Evolutionary conservation across 2,113 vertebrate species (phyloP).

Genomic region (Bostrychus sinensis): DNA sequence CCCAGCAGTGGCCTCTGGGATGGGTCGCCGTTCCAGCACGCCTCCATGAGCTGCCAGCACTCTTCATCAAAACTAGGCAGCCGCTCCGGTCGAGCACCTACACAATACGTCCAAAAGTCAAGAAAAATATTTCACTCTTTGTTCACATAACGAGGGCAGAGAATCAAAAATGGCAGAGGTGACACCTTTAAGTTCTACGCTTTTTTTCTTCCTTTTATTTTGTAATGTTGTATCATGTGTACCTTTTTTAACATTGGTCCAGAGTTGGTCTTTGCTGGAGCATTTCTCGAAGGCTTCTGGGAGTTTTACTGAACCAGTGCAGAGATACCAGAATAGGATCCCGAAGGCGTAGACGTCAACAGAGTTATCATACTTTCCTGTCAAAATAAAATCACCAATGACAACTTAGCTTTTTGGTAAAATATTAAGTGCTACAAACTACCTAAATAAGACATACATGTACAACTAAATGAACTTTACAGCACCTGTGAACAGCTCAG

Average conservation of each 20-base stretch:
- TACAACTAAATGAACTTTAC: background rate
- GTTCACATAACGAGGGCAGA: too few species aligned
- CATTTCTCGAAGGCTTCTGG: slow-evolving; percentile 98
- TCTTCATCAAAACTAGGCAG: slow-evolving; percentile 91
- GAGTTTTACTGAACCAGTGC: slow-evolving; percentile 93
- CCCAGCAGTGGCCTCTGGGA: slow-evolving; percentile 91
- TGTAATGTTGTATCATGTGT: background rate
- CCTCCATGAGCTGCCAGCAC: slow-evolving; percentile 99
- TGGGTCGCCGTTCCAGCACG: slow-evolving; percentile 94
- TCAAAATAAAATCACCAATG: background rate
- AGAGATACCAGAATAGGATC: slow-evolving; percentile 99
- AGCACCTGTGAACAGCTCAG: slow-evolving; percentile 96
- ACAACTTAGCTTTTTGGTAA: background rate
- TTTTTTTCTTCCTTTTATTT: background rate
- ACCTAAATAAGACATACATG: too few species aligned
- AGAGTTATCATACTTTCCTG: slow-evolving; percentile 98
- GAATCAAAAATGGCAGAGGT: too few species aligned
- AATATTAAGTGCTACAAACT: background rate
- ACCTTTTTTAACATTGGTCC: slow-evolving; percentile 98
- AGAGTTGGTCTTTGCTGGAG: slow-evolving; percentile 97
- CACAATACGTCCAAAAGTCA: background rate
- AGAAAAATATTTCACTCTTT: too few species aligned
- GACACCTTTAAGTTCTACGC: too few species aligned
- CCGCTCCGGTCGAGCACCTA: slow-evolving; percentile 92
- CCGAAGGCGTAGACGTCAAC: slow-evolving; percentile 98